Base-by-base conservation (phyloP, 1,140 invertebrate genomes). In the Drosophila sturtevanti region DNA sequence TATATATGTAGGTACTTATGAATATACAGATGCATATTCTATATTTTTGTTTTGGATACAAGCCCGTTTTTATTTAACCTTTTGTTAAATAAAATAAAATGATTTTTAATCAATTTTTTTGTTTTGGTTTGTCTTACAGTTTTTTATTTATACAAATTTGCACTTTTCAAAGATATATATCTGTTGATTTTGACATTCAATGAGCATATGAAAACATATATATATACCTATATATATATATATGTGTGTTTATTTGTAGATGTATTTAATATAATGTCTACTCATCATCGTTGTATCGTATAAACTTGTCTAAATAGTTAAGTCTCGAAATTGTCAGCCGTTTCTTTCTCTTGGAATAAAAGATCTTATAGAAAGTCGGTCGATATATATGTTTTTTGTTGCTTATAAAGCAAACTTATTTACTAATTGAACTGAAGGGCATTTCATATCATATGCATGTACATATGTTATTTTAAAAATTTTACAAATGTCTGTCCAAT, bases 141-240 rank as follows among this genome's bases (percentile, higher is more conserved):
- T n/a, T 55, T 73, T 34, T 37, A 48, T 75, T 67, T 10, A 70
- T 62, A 67, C 71, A 62, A 77, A 65, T 77, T 81, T 77, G 52
- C 67, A 71, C 72, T 63, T 71, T 63, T 31, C 58, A 6, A 27
- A 56, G 31, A 56, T 31, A 35, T 27, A 6, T 31, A 6, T 27
- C 11, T 22, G 4, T 16, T 44, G 41, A 38, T 11, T 62, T 31
- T 44, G 54, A 71, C 69, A 64, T 75, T 63, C 34, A 35, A 55
- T 81, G 81, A 78, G 68, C 65, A 89, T 87, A 81, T 86, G 55
- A 87, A 86, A 77, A 76, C 76, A 87, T 87, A 84, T 66, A 64
- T 56, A 22, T 68, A 60, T 77, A 27, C 59, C 70, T 65, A 27
- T 62, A 69, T 72, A 52, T 18, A 31, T 34, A 35, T 84, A 48